Base-by-base conservation (phyloP, 2,113 vertebrate species). In the Mystacornis crossleyi region DNA sequence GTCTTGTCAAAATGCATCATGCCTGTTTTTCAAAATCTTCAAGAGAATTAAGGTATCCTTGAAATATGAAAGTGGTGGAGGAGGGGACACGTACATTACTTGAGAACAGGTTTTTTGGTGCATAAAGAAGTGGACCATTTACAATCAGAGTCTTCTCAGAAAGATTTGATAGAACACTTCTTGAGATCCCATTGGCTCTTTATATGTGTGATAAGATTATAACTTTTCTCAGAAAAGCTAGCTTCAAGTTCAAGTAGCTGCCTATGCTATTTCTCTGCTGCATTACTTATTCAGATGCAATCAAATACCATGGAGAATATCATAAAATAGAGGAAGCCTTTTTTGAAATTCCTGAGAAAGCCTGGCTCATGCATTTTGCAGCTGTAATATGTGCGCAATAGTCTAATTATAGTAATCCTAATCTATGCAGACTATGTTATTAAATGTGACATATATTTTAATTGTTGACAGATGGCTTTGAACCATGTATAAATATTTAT, bases 221-320 rank as follows among this genome's bases (percentile, higher is more conserved):
- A 89, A 60, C 40, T 94, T 93, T 78, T 74, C 69, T 81, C 69
- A 78, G 58, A 90, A 87, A 92, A 94, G 15, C 43, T 71, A 40
- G 40, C 55, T 94, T 88, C 40, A n/a, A 73, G 74, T 93, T 94
- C 75, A 92, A 93, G 72, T 71, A 78, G 47, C 90, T 90, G 90
- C 47, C 65, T 90, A 14, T 90, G 79, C 33, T 65, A 51, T 80
- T 94, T 89, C 36, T 73, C 51, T 80, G 43, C 4, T 14, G 84
- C 51, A 92, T 95, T 95, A 96, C 74, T 94, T 96, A 96, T 95
- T 97, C 93, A 94, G 95, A 97, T 96, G 96, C 60, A 96, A 96
- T 96, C 96, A 96, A 93, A 90, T 81, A 81, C 50, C 47, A 80
- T 67, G 48, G 79, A 96, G 96, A 96, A 93, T 71, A 95, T 67